Base-by-base conservation (phyloP, 2,797 vertebrate species). In the Intellagama lesueurii region DNA sequence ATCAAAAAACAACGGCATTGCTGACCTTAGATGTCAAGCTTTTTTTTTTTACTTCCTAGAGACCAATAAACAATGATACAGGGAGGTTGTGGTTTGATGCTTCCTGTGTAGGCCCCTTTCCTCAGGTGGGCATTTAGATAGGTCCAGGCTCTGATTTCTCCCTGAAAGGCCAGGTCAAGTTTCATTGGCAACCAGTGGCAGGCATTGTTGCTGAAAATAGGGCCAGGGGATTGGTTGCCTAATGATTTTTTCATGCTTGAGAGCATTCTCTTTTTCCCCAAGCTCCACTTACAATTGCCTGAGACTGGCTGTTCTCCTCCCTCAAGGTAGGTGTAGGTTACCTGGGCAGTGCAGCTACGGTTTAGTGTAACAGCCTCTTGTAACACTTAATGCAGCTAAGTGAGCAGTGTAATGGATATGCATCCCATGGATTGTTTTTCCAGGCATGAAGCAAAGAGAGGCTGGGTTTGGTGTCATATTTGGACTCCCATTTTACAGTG, bases 191-290 rank as follows among this genome's bases (percentile, higher is more conserved):
- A 69, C 56, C 4, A 52, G 85, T 83, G 35, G 86, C 91, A 81
- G 83, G 91, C 92, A 84, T 89, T 89, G 91, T 94, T 92, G 94
- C 94, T 47, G 91, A 94, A 92, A 92, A 88, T 90, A 91, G 94
- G 94, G 86, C 90, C 69, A 2, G 0, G 44, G 93, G 93, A 94
- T 95, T 87, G 94, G 90, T 87, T 90, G 91, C 92, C 96, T 96
- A 96, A 97, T 97, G 92, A 97, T 90, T 97, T 93, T 97, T 97
- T 97, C 92, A 97, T 97, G 96, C 81, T 40, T 0, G 79, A 90
- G 94, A 89, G 95, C 91, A 91, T 94, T 91, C 87, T 19, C 89
- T 92, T 94, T 77, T 91, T 76, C 1, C 5, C 0, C 12, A 56
- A 80, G 94, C 85, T 96, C 94, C 52, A 0, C 84, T 97, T 96